Evolutionary conservation across 2,113 vertebrate species (phyloP).

Genomic region (Aspidoscelis tigris): DNA sequence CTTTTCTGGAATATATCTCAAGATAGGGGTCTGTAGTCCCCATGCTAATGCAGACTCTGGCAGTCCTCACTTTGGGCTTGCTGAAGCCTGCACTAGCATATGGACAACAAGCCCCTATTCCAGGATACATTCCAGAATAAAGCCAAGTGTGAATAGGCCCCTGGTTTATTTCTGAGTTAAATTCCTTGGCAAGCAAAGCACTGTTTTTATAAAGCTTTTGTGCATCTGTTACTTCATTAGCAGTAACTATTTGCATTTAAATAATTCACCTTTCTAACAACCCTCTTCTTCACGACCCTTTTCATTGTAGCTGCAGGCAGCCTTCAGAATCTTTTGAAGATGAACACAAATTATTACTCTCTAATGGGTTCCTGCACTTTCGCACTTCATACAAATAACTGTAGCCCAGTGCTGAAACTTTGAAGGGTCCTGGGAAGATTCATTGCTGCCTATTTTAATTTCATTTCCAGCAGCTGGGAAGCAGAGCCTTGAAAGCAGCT

Average conservation of each 20-base stretch:
- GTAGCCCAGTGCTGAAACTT: neutral
- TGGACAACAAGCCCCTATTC: too few species aligned
- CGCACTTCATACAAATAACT: neutral
- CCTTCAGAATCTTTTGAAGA: conserved; percentile 16
- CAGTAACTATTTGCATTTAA: neutral
- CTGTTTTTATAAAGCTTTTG: neutral
- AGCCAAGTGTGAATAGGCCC: too few species aligned
- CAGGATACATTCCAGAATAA: too few species aligned
- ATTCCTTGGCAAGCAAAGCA: neutral
- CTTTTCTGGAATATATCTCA: too few species aligned
- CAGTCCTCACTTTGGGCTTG: too few species aligned
- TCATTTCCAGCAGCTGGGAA: conserved; percentile 6
- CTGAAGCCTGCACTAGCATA: too few species aligned
- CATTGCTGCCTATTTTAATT: conserved; percentile 34
- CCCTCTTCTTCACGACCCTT: neutral
- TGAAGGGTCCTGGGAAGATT: conserved; percentile 16
- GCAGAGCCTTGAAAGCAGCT: neutral
- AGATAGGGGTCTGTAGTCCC: too few species aligned
- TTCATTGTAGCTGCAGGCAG: neutral
- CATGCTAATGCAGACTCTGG: too few species aligned
- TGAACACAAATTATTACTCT: conserved; percentile 7
- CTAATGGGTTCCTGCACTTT: conserved; percentile 1
- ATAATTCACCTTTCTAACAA: conserved; percentile 13
- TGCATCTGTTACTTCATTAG: neutral
- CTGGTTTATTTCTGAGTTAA: neutral